A percentile compares a stretch with the other conserved stretches of the same genome.
Conservation (phyloP, 2,888 invertebrate species). For the Drosophila nr. fundita region DNA sequence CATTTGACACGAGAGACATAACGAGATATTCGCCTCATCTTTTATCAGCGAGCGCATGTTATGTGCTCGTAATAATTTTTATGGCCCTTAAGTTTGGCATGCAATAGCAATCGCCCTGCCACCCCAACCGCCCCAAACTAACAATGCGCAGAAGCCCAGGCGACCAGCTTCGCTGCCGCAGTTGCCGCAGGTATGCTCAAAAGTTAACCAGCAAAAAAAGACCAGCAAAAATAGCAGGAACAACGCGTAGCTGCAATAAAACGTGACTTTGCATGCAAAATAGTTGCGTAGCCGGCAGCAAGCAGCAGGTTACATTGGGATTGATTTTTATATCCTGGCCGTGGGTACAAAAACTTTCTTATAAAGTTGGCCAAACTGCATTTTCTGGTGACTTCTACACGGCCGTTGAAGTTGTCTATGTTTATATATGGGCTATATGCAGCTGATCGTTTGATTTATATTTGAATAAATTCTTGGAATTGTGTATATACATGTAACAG, state of each 20-base stretch:
- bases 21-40: slow-evolving; percentile 37
- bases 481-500: neutral
- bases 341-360: slow-evolving; percentile 34
- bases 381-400: neutral
- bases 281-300: slow-evolving; percentile 65
- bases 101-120: slow-evolving; percentile 27
- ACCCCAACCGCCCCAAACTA: slow-evolving; percentile 19
- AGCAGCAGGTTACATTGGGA: slow-evolving; percentile 65
- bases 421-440: neutral
- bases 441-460: slow-evolving; percentile 1
- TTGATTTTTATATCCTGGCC: slow-evolving; percentile 63
- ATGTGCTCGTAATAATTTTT: slow-evolving; percentile 78
- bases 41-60: slow-evolving; percentile 60
- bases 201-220: slow-evolving; percentile 64
- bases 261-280: slow-evolving; percentile 83
- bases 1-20: slow-evolving; percentile 62
- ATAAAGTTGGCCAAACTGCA: slow-evolving; percentile 19
- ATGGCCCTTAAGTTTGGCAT: slow-evolving; percentile 72
- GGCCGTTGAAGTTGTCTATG: neutral
- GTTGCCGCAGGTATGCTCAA: slow-evolving; percentile 73
- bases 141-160: slow-evolving; percentile 39
- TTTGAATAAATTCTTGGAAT: neutral
- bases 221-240: slow-evolving; percentile 24
- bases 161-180: slow-evolving; percentile 35
- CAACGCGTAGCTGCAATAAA: slow-evolving; percentile 77